Evolutionary conservation across 2,888 invertebrate genomes (phyloP).

Genomic region (Eupithecia subumbrata): DNA sequence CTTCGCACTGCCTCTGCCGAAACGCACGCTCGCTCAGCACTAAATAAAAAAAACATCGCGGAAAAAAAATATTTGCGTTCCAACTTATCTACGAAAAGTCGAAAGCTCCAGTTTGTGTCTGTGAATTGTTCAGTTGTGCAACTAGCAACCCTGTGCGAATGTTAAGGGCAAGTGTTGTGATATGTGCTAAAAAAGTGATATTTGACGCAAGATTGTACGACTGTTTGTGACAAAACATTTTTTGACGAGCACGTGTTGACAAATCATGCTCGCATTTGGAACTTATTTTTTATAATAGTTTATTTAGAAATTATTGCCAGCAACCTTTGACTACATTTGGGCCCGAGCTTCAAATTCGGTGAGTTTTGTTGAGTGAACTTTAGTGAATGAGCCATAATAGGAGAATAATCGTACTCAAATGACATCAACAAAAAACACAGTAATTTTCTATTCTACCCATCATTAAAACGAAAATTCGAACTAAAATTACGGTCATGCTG

Average conservation of each 20-base stretch:
- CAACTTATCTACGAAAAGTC: constrained; percentile 7
- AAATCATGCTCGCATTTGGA: constrained; percentile 61
- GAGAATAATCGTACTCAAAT: constrained; percentile 39
- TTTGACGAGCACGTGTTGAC: constrained; percentile 31
- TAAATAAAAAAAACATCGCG: constrained; percentile 21
- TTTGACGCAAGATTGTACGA: constrained; percentile 63
- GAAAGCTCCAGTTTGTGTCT: constrained; percentile 10
- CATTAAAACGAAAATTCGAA: constrained; percentile 42
- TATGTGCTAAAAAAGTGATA: constrained; percentile 71
- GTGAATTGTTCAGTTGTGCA: not conserved
- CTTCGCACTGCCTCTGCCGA: constrained; percentile 55
- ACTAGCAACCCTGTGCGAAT: constrained; percentile 57
- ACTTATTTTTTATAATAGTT: constrained; percentile 54
- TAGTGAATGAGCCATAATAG: constrained; percentile 13
- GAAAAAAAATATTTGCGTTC: constrained; percentile 14
- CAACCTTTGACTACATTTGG: not conserved
- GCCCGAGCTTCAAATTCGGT: constrained; percentile 48
- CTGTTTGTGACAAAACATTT: constrained; percentile 58
- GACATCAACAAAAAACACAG: constrained; percentile 45
- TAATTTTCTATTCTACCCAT: constrained; percentile 44
- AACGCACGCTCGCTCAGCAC: constrained; percentile 56
- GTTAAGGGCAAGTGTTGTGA: constrained; percentile 68
- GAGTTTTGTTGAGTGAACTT: constrained; percentile 45
- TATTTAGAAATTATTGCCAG: constrained; percentile 1
- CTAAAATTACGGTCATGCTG: constrained; percentile 44